Conservation (phyloP, 2,113 vertebrate species). For the Siniperca knerii region DNA sequence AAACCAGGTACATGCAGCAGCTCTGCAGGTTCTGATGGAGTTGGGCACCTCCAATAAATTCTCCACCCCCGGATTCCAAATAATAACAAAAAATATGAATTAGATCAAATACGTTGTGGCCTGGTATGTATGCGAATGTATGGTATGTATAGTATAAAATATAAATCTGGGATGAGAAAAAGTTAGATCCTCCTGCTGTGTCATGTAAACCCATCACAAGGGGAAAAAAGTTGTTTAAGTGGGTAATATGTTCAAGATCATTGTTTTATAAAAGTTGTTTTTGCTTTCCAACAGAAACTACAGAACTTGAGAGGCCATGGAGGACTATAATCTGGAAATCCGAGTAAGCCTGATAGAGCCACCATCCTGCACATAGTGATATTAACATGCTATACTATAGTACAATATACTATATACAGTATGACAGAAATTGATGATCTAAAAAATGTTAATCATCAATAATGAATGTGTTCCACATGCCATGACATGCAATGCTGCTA, state of each 20-base stretch:
- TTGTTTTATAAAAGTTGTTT: neutral
- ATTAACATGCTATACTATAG: neutral
- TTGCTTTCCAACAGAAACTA: constrained; percentile 37
- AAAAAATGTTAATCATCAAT: no score
- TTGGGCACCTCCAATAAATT: no score
- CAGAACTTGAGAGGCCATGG: constrained; percentile 73
- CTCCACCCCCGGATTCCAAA: no score
- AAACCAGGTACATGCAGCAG: neutral
- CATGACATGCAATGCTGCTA: neutral
- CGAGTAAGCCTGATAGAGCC: constrained; percentile 50
- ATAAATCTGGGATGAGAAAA: no score
- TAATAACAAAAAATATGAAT: no score
- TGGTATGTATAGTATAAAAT: no score
- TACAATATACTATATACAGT: neutral
- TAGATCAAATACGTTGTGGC: no score
- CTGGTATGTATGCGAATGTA: no score
- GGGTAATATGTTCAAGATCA: no score
- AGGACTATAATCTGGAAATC: constrained; percentile 68
- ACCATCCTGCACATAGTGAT: neutral
- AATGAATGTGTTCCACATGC: neutral
- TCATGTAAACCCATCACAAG: no score
- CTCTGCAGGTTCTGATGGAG: neutral
- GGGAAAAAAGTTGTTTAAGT: no score
- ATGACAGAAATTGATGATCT: neutral
- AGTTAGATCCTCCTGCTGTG: no score